A percentile compares a stretch with the other conserved stretches of the same genome.
These are phyloP conservation scores for Bufotes viridis DNA, from an alignment of 2,797 vertebrate genomes.

Conservation along the genomic window DNA sequence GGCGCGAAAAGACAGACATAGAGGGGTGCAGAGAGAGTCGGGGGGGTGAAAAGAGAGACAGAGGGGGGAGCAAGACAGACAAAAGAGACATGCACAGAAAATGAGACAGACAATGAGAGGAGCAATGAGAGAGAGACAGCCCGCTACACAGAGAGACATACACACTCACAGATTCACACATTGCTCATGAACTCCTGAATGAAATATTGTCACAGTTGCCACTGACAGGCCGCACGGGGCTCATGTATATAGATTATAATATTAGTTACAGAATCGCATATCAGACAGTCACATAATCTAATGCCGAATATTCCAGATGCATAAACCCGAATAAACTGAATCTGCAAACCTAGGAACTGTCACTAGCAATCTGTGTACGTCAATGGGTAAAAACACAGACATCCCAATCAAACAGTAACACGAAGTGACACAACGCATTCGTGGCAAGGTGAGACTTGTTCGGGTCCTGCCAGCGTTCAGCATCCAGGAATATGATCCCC, in stretches of 20 bases:
- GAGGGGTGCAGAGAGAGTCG: too few relatives aligned
- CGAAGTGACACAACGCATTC: constrained; percentile 48
- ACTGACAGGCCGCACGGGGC: not conserved
- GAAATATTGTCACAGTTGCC: not conserved
- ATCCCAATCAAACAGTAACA: constrained; percentile 25
- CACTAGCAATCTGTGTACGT: constrained; percentile 28
- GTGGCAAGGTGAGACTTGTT: constrained; percentile 51
- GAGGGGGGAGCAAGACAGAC: not conserved
- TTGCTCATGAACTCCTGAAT: not conserved
- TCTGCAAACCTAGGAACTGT: constrained; percentile 9
- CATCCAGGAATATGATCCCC: constrained; percentile 53
- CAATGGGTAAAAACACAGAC: constrained; percentile 20
- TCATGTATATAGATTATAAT: constrained; percentile 4
- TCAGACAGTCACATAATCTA: not conserved
- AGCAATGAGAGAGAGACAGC: not conserved
- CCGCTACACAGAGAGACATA: not conserved
- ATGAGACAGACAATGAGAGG: not conserved
- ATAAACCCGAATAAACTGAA: not conserved
- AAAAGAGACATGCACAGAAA: not conserved
- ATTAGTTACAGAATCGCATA: not conserved
- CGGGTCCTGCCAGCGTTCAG: constrained; percentile 27
- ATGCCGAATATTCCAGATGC: not conserved
- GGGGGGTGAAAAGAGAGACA: too few relatives aligned
- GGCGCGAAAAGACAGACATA: too few relatives aligned
- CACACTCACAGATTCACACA: not conserved